Percentiles rank a stretch among this genome's conserved stretches.
These are phyloP conservation scores for Aphelenchoides besseyi DNA, from an alignment of 1,140 invertebrate genomes.

Conservation along the genomic window DNA sequence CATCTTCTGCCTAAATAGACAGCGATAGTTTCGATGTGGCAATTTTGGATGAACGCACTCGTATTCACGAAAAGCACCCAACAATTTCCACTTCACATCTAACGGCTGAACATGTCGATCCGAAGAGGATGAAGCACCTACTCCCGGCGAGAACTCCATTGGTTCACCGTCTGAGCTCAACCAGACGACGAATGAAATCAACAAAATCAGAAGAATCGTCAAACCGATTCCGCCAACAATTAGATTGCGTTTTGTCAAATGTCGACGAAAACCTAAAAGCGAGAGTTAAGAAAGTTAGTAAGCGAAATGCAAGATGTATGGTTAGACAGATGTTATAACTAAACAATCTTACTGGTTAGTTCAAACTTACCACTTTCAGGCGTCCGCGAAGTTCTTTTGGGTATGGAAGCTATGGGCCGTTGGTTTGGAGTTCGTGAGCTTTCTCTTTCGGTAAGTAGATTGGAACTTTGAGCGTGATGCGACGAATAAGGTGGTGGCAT, in stretches of 20 bases:
- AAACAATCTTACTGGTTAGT: neutral
- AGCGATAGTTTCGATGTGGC: neutral
- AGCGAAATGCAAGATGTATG: too few relatives aligned
- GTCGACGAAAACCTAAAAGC: slow-evolving; percentile 13
- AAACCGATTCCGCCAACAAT: slow-evolving; percentile 7
- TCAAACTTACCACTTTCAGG: neutral
- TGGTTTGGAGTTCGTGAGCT: neutral
- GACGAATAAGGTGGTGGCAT: slow-evolving; percentile 15
- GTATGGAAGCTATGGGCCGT: too few relatives aligned
- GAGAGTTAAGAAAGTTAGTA: neutral
- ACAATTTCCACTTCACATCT: slow-evolving; percentile 9
- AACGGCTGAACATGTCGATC: neutral
- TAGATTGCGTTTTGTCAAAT: slow-evolving; percentile 27
- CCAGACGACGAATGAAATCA: neutral
- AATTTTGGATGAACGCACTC: slow-evolving; percentile 4
- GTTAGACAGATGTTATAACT: neutral
- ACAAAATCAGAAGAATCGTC: slow-evolving; percentile 11
- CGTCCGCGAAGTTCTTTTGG: neutral
- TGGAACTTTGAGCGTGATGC: slow-evolving; percentile 8
- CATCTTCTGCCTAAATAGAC: slow-evolving; percentile 19
- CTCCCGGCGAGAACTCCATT: neutral
- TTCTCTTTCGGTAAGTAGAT: neutral
- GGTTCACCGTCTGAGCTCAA: slow-evolving; percentile 17
- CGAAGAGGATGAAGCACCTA: neutral
- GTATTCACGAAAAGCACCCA: slow-evolving; percentile 13